phyloP scores from a whole-genome alignment of 2,888 invertebrate species.

The Tetranychus piercei region DNA sequence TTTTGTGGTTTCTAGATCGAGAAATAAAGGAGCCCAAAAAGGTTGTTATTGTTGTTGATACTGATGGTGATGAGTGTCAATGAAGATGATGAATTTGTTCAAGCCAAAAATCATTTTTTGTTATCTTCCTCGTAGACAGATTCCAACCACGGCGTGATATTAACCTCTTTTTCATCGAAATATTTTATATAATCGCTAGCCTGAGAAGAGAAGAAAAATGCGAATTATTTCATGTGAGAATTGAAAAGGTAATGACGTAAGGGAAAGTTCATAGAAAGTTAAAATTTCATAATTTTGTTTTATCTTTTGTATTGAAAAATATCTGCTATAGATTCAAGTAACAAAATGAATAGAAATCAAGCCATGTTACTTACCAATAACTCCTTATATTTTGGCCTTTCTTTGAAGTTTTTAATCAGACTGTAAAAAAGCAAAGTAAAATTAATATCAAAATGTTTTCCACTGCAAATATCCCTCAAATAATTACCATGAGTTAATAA shows the following conservation, averaged over 20 bases:
- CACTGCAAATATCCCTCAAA: neutral
- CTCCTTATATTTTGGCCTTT: slow-evolving; percentile 80
- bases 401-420: slow-evolving; percentile 77
- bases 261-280: neutral
- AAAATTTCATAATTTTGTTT: neutral
- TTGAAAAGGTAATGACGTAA: neutral
- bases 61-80: neutral
- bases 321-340: neutral
- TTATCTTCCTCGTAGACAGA: neutral
- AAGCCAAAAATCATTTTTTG: neutral
- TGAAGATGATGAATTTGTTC: neutral
- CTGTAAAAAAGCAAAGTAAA: slow-evolving; percentile 38
- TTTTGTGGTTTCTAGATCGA: too few relatives aligned
- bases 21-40: too few relatives aligned
- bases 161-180: neutral
- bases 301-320: neutral
- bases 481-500: slow-evolving; percentile 66
- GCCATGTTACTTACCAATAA: slow-evolving; percentile 40
- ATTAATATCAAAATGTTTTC: neutral
- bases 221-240: neutral
- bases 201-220: neutral
- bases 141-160: neutral
- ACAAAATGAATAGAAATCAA: neutral
- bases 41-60: too few relatives aligned
- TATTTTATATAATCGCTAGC: slow-evolving; percentile 7